Evolutionary conservation across 2,113 vertebrate species (phyloP).

Genomic region (Ia io): DNA sequence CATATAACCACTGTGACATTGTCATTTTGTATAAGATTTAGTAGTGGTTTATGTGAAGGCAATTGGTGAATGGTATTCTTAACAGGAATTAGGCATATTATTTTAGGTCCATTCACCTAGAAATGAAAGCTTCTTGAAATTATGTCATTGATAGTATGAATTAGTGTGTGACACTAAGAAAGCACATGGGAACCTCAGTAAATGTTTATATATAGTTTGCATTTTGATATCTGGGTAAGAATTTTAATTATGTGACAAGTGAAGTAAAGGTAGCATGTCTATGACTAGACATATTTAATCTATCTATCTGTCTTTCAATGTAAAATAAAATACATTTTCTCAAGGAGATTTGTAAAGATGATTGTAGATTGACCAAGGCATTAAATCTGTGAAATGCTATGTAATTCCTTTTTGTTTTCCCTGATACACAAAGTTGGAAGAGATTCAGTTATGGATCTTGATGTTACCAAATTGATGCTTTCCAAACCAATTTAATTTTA

Average conservation of each 20-base stretch:
- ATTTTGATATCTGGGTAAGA: slow-evolving; percentile 15
- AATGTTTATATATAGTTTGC: neutral
- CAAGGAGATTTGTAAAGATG: neutral
- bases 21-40: neutral
- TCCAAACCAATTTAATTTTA: slow-evolving; percentile 50
- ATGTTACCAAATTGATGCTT: slow-evolving; percentile 33
- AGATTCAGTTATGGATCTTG: slow-evolving; percentile 41
- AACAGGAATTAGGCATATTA: neutral
- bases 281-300: neutral
- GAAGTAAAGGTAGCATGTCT: neutral
- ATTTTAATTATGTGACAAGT: neutral
- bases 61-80: neutral
- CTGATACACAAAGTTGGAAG: neutral
- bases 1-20: neutral
- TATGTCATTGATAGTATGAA: neutral
- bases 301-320: slow-evolving; percentile 31
- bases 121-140: slow-evolving; percentile 36
- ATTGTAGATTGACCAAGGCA: slow-evolving; percentile 3
- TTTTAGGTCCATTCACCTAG: neutral
- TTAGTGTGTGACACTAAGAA: neutral
- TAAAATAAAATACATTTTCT: neutral
- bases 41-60: neutral
- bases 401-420: slow-evolving; percentile 6
- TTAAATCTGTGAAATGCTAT: slow-evolving; percentile 9
- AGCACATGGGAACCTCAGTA: neutral